Conservation (phyloP, 1,140 invertebrate species). For the Drosophila miranda region DNA sequence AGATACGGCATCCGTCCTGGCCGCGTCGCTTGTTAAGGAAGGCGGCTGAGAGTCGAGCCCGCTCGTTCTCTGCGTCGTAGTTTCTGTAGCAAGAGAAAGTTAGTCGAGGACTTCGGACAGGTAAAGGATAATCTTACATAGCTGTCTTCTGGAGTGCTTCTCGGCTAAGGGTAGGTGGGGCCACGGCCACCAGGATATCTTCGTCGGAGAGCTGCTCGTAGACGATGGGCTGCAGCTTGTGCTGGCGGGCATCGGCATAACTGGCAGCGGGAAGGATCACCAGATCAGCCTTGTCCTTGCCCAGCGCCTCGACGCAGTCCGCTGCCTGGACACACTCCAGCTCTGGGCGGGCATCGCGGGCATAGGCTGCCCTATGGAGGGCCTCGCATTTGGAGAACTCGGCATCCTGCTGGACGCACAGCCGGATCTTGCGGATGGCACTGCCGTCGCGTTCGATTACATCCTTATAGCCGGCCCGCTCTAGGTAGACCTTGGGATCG, state of each 20-base stretch:
- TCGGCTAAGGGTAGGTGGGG: constrained; percentile 45
- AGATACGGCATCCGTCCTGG: constrained; percentile 44
- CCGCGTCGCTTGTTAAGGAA: constrained; percentile 69
- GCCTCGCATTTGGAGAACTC: constrained; percentile 87
- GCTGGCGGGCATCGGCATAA: constrained; percentile 53
- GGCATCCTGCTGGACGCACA: constrained; percentile 86
- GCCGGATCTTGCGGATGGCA: constrained; percentile 82
- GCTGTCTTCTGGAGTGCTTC: constrained; percentile 57
- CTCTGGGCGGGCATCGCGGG: constrained; percentile 88
- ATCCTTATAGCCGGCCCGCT: constrained; percentile 88
- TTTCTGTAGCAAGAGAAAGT: constrained; percentile 35
- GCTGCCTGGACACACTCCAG: constrained; percentile 86
- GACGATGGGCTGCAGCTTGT: constrained; percentile 60
- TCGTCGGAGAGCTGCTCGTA: constrained; percentile 63
- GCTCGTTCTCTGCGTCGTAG: constrained; percentile 53
- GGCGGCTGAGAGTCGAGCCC: constrained; percentile 53
- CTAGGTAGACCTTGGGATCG: constrained; percentile 86
- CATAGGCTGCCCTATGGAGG: constrained; percentile 87
- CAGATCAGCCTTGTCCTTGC: constrained; percentile 60
- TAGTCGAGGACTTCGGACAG: background rate
- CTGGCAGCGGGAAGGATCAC: constrained; percentile 18
- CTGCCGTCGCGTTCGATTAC: constrained; percentile 87
- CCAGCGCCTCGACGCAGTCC: constrained; percentile 87
- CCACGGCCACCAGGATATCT: constrained; percentile 68
- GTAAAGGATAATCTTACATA: constrained; percentile 52